Base-by-base conservation (phyloP, 2,888 invertebrate genomes). In the Adelognathus sp. region DNA sequence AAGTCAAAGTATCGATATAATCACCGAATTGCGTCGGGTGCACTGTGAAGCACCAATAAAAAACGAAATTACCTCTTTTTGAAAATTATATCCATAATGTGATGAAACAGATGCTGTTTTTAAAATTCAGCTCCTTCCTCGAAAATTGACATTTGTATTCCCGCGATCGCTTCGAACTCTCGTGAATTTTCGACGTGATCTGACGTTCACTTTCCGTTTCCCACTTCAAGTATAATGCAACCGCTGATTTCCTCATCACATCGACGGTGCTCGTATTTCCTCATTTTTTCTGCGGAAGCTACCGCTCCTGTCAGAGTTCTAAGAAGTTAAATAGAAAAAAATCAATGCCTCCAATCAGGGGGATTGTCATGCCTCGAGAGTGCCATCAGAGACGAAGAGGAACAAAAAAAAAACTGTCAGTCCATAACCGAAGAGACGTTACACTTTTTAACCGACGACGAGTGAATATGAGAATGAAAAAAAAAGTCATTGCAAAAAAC, bases 271-370 rank as follows among this genome's bases (percentile, higher is more conserved):
- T 67, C 58, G 72, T 39, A 63, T 77, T 77, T 80, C 63, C 16
- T 36, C 70, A 33, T 36, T n/a, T 41, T 33, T 36, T 66, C 60
- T 61, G 41, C 64, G 31, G 33, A 39, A 41, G 14, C 27, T 1
- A 24, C 11, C 46, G 54, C 18, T 44, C 24, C 36, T 24, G 31
- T 39, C n/a, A 9, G 41, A 54, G 5, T 18, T 60, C 39, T 7
- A 29, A 67, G 29, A 29, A 36, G 50, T 9, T n/a, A 58, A 61
- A 58, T 27, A 16, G 29, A 78, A 77, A 60, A 64, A 58, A 67
- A 41, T 64, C 71, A 77, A 72, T 69, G 50, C 63, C 16, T 56
- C 27, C 77, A 73, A 78, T 78, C 73, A 78, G 44, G 56, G 11
- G 46, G 31, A 78, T 72, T 69, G 77, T 73, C 67, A 44, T 14